These are phyloP conservation scores for Burhinus bistriatus DNA, from an alignment of 2,113 vertebrate species.

Conservation along the genomic window DNA sequence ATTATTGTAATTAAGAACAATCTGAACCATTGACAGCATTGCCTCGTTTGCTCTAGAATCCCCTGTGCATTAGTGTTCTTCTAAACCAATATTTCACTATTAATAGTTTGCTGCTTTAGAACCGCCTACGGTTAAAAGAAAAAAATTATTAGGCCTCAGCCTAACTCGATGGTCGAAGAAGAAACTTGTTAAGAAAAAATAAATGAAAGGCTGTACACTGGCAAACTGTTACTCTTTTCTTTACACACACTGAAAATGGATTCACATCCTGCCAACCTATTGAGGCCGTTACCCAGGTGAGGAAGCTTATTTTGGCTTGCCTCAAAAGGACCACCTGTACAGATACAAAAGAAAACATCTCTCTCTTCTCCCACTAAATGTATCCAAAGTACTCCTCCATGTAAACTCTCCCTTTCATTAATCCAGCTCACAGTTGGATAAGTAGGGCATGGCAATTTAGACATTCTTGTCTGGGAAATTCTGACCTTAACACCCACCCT, in stretches of 20 bases:
- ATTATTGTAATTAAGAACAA: conserved; percentile 68
- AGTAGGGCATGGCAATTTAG: conserved; percentile 46
- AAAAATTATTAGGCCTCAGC: background rate
- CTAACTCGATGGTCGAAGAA: background rate
- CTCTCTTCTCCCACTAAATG: background rate
- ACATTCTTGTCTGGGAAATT: conserved; percentile 16
- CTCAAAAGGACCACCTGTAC: conserved; percentile 53
- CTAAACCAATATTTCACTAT: conserved; percentile 56
- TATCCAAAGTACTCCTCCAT: background rate
- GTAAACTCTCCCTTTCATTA: conserved; percentile 41
- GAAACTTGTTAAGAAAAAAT: conserved; percentile 31
- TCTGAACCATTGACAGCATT: conserved; percentile 49
- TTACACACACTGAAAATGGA: background rate
- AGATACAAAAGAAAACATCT: conserved; percentile 50
- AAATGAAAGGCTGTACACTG: conserved; percentile 10
- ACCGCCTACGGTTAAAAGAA: background rate
- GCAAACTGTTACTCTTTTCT: conserved; percentile 12
- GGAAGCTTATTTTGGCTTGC: conserved; percentile 41
- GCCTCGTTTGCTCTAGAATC: conserved; percentile 47
- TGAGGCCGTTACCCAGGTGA: conserved; percentile 52
- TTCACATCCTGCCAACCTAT: conserved; percentile 54
- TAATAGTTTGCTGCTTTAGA: conserved; percentile 54
- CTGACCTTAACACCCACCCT: background rate
- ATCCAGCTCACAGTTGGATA: conserved; percentile 23
- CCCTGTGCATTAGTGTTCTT: conserved; percentile 43